phyloP scores from a whole-genome alignment of 2,113 vertebrate species.

The Alexandromys fortis region DNA sequence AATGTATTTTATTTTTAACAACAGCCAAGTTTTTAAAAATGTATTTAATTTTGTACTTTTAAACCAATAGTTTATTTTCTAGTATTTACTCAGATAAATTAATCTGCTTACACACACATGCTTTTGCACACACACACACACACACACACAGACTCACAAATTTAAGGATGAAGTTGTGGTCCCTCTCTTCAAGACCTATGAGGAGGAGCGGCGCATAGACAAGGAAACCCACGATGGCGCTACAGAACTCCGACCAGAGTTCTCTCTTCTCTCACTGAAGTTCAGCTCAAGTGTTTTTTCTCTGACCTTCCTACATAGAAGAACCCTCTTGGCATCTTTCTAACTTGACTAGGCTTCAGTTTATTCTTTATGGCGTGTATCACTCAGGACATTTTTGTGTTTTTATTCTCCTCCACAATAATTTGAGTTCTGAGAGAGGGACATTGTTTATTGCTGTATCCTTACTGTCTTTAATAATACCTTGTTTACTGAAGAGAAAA shows the following conservation, averaged over 20 bases:
- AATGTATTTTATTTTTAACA: neutral
- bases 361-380: neutral
- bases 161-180: neutral
- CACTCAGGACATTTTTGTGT: neutral
- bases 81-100: neutral
- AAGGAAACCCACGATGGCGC: accelerated
- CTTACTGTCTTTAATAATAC: neutral
- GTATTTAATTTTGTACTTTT: neutral
- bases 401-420: slow-evolving; percentile 10
- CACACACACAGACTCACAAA: neutral
- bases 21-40: neutral
- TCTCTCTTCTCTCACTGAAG: neutral
- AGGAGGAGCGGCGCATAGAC: no score
- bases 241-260: accelerated
- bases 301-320: neutral
- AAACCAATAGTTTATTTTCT: neutral
- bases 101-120: neutral
- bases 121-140: neutral
- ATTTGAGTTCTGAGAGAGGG: neutral
- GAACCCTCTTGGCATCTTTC: neutral
- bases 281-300: neutral
- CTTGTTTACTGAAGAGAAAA: neutral
- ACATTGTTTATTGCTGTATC: neutral
- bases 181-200: neutral
- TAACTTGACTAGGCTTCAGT: neutral